Percentiles rank a stretch among this genome's conserved stretches.
phyloP scores from a whole-genome alignment of 2,113 vertebrate genomes.

The Entelurus aequoreus region DNA sequence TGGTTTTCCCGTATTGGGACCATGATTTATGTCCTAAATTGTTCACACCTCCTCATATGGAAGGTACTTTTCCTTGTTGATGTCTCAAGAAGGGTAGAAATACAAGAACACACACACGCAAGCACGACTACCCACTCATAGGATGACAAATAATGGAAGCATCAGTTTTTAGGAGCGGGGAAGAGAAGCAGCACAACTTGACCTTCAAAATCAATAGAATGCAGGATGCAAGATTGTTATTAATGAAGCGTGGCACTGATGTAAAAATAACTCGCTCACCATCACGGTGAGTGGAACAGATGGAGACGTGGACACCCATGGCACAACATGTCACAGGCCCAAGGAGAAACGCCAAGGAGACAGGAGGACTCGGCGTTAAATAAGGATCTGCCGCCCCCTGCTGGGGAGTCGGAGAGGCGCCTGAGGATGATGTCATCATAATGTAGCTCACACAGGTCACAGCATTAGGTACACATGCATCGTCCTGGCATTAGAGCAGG shows the following conservation, averaged over 20 bases:
- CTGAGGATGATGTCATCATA: too few species aligned
- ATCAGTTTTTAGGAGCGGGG: background rate
- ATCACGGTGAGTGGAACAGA: conserved; percentile 49
- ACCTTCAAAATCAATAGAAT: conserved; percentile 6
- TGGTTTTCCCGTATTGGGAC: too few species aligned
- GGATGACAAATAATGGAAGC: conserved; percentile 30
- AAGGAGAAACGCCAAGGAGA: conserved; percentile 43
- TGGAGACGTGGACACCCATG: conserved; percentile 54
- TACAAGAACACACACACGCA: too few species aligned
- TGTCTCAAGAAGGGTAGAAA: too few species aligned
- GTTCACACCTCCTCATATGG: too few species aligned
- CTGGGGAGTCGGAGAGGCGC: conserved; percentile 20
- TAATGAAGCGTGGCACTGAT: conserved; percentile 6
- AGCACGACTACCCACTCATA: conserved; percentile 33
- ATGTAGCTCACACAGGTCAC: too few species aligned
- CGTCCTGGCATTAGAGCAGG: too few species aligned
- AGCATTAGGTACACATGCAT: too few species aligned
- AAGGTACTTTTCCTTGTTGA: too few species aligned
- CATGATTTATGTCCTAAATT: too few species aligned
- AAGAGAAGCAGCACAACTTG: background rate
- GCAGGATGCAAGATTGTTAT: background rate
- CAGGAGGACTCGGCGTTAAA: background rate
- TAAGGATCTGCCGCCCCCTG: conserved; percentile 55
- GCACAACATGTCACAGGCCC: conserved; percentile 33
- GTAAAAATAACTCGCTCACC: conserved; percentile 43